phyloP scores from a whole-genome alignment of 2,888 invertebrate genomes.

The Xylocampa areola region DNA sequence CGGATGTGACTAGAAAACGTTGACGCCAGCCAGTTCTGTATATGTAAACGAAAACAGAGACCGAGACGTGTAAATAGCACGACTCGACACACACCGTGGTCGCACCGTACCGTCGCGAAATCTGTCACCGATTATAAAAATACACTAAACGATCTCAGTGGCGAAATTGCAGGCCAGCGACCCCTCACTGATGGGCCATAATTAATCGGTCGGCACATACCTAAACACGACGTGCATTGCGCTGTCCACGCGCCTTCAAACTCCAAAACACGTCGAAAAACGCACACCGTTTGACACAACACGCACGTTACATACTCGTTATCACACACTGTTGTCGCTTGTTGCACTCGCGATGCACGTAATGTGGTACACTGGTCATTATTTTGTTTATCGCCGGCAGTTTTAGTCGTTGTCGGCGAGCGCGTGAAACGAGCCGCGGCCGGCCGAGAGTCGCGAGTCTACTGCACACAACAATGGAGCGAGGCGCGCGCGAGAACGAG shows the following conservation, averaged over 20 bases:
- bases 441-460: constrained; percentile 80
- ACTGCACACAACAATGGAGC: constrained; percentile 85
- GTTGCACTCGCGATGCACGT: constrained; percentile 87
- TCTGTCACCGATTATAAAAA: constrained; percentile 78
- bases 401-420: constrained; percentile 75
- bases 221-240: constrained; percentile 87
- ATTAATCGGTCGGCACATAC: constrained; percentile 87
- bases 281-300: constrained; percentile 84
- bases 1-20: constrained; percentile 70
- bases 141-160: constrained; percentile 74
- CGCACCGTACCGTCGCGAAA: constrained; percentile 60
- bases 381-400: constrained; percentile 87
- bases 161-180: constrained; percentile 83
- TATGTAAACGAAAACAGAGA: constrained; percentile 63
- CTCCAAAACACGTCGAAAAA: constrained; percentile 84
- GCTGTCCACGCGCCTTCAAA: constrained; percentile 80
- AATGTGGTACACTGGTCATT: constrained; percentile 85
- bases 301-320: constrained; percentile 86
- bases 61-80: constrained; percentile 62
- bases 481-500: constrained; percentile 82
- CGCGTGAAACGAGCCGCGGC: constrained; percentile 72
- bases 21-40: constrained; percentile 58
- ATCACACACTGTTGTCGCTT: constrained; percentile 88
- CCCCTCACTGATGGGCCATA: constrained; percentile 85
- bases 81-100: constrained; percentile 57